These are phyloP conservation scores for Globia sparganii DNA, from an alignment of 2,888 invertebrate species.

Conservation along the genomic window DNA sequence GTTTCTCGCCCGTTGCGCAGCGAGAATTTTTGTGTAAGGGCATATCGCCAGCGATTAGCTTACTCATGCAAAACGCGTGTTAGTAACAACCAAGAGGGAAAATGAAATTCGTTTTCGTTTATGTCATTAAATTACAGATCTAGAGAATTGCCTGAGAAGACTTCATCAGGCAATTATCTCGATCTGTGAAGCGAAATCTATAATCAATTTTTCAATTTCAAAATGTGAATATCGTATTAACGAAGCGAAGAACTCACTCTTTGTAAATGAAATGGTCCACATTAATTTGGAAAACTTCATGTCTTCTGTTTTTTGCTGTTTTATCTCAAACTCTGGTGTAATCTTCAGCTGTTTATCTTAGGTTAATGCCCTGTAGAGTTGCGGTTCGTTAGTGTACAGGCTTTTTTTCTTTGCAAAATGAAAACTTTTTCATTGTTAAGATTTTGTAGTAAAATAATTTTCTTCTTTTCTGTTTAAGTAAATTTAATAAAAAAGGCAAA, in stretches of 20 bases:
- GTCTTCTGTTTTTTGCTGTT: slow-evolving; percentile 3
- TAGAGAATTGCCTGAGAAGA: background rate
- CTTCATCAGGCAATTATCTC: background rate
- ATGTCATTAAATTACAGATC: too few relatives aligned
- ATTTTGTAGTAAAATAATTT: background rate
- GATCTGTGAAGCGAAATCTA: background rate
- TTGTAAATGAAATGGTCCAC: slow-evolving; percentile 7
- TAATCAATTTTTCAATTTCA: background rate
- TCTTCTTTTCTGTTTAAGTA: background rate
- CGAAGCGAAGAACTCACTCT: background rate
- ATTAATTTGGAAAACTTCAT: slow-evolving; percentile 7
- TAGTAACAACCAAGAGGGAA: background rate
- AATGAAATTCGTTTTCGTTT: too few relatives aligned
- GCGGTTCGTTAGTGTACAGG: background rate
- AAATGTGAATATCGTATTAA: background rate
- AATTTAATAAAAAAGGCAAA: background rate
- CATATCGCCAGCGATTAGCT: background rate
- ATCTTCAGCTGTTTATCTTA: slow-evolving; percentile 5
- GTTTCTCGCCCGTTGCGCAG: background rate
- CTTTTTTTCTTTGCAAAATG: slow-evolving; percentile 1
- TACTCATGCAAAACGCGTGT: background rate
- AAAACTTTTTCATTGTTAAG: background rate
- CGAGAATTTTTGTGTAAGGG: background rate
- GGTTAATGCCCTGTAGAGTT: background rate
- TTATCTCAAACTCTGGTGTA: background rate